Evolutionary conservation across 2,797 vertebrate genomes (phyloP).

Genomic region (Euphonia xanthogaster): DNA sequence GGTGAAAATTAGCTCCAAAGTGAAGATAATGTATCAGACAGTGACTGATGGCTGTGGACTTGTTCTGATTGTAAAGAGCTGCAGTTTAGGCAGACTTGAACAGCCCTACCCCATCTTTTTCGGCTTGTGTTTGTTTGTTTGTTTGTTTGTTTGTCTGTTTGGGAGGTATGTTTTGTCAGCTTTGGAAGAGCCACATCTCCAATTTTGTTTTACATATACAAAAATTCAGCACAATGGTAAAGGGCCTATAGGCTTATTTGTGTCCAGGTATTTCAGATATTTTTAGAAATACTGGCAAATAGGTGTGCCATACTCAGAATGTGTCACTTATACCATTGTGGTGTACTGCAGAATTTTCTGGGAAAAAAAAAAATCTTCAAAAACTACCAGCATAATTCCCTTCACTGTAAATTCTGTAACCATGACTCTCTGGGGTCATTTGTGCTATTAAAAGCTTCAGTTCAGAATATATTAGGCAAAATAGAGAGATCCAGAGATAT

Average conservation of each 20-base stretch:
- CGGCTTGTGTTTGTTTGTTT: neutral
- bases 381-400: neutral
- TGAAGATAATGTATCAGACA: neutral
- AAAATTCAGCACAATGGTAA: neutral
- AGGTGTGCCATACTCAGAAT: rapidly evolving
- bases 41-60: neutral
- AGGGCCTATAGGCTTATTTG: neutral
- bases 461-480: neutral
- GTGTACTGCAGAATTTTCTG: neutral
- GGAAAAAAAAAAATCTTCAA: neutral
- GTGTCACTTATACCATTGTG: neutral
- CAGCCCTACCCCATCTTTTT: neutral
- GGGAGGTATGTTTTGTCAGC: neutral
- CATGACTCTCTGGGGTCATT: neutral
- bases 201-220: neutral
- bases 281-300: neutral
- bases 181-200: neutral
- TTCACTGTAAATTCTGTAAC: neutral
- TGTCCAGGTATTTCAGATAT: neutral
- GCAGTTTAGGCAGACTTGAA: neutral
- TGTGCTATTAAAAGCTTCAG: neutral
- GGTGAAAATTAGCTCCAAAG: neutral
- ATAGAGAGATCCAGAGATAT: neutral
- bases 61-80: neutral
- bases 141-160: neutral